Percentiles rank a stretch among this genome's conserved stretches.
Conservation (phyloP, 2,797 vertebrate genomes). For the Chloroceryle inda region DNA sequence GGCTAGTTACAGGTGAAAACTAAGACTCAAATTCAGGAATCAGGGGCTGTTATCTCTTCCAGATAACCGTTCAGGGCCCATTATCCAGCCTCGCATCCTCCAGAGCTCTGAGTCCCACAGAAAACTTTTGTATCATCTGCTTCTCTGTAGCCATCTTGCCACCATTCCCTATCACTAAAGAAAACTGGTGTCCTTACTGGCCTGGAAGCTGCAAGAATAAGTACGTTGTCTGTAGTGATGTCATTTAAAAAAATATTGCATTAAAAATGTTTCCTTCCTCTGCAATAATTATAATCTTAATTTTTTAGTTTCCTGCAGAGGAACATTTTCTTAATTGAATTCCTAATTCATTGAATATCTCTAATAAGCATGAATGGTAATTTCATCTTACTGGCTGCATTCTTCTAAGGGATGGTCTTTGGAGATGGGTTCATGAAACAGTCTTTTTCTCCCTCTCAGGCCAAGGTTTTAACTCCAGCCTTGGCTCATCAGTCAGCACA, state of each 20-base stretch:
- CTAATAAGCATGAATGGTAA: slow-evolving; percentile 61
- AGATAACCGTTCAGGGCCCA: background rate
- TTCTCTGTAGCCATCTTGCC: background rate
- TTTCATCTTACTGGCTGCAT: slow-evolving; percentile 10
- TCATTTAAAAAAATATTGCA: background rate
- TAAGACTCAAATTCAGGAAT: background rate
- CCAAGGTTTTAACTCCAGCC: background rate
- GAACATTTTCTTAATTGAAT: slow-evolving; percentile 73
- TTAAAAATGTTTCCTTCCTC: slow-evolving; percentile 66
- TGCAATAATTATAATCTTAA: slow-evolving; percentile 48
- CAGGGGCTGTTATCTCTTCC: background rate
- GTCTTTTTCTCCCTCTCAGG: background rate
- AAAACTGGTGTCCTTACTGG: background rate
- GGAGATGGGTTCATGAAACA: background rate
- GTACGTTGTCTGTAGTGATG: background rate
- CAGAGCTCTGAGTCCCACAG: background rate
- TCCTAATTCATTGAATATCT: slow-evolving; percentile 47
- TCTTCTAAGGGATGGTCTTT: background rate
- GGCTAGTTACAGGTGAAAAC: background rate
- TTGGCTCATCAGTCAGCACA: background rate
- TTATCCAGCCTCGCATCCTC: background rate
- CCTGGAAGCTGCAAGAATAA: background rate
- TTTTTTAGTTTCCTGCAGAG: slow-evolving; percentile 62
- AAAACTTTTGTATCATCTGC: background rate
- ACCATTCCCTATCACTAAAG: background rate